Evolutionary conservation across 2,113 vertebrate genomes (phyloP).

Genomic region (Acrocephalus kingi): DNA sequence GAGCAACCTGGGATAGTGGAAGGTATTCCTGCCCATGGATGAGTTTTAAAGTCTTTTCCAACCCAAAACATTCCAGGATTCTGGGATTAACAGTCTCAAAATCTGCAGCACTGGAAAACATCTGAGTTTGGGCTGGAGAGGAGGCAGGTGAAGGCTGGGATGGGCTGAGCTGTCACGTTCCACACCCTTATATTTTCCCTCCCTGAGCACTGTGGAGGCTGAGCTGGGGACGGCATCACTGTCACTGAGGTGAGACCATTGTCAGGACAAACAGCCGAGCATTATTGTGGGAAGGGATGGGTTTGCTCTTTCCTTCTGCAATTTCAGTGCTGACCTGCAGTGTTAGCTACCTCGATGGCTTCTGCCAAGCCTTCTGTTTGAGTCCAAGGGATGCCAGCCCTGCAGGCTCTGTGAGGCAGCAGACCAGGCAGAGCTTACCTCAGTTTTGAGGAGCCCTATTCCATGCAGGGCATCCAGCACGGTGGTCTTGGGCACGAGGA

Average conservation of each 20-base stretch:
- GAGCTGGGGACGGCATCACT: fast-evolving
- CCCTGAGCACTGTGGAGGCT: fast-evolving
- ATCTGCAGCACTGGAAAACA: not conserved
- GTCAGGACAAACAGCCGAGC: fast-evolving
- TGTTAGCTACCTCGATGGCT: fast-evolving
- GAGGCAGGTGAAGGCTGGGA: fast-evolving
- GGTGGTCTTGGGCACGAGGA: fast-evolving
- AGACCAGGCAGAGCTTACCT: fast-evolving
- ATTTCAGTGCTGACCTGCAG: not conserved
- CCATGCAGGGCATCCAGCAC: fast-evolving
- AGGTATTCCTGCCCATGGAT: not conserved
- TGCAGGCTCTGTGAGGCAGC: fast-evolving
- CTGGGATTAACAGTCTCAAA: not conserved
- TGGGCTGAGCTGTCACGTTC: fast-evolving
- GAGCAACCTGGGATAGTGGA: fast-evolving
- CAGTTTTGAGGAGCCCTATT: not conserved
- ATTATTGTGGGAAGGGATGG: fast-evolving
- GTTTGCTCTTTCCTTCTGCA: not conserved
- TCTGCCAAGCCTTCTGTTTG: not conserved
- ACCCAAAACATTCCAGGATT: fast-evolving
- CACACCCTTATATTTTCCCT: fast-evolving
- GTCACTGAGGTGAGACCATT: fast-evolving
- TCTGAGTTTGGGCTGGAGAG: not conserved
- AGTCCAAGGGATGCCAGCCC: not conserved
- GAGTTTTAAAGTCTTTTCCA: not conserved